Evolutionary conservation across 2,113 vertebrate genomes (phyloP), one percentile per base, ranked within the genome.

Genomic region (Entelurus aequoreus): DNA sequence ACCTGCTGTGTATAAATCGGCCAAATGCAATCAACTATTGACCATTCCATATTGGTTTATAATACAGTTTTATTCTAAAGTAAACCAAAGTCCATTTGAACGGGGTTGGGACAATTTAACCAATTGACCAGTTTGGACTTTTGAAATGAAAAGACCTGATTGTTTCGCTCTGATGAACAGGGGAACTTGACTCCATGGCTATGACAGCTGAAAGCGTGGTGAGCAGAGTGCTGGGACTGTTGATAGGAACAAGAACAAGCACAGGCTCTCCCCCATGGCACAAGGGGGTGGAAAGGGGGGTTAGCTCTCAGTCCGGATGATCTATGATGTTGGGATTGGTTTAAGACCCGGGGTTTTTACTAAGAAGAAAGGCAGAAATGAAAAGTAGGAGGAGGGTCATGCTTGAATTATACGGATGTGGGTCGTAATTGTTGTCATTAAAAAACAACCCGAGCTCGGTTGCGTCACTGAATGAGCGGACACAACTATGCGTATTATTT

Each of bases 321-420:
- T 90, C 86, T 89, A 91, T 87, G 83, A 78, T 78, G 80, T 72
- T 68, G 84, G 87, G 78, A 60, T 60, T 54, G 53, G 80, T 57
- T 73, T 78, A 73, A 63, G 79, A 83, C 80, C 77, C 60, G 56
- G 55, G 72, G 28, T 28, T 63, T 82, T 86, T 79, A 81, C 78
- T 67, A 9, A 63, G 72, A 77, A 78, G 80, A 78, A 77, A 78
- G 75, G 79, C 72, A 78, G 72, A 80, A 86, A 86, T 84, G 79
- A 81, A 81, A 86, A 64, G 78, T 71, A 76, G 86, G 82, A 69
- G 72, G 81, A 75, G 81, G 75, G 78, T 85, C 78, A 82, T 86
- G 86, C 75, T 88, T 90, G 82, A 89, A 88, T 90, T 88, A 90
- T 90, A 88, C 85, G 88, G 88, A 90, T 90, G 86, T 46, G 61